Evolutionary conservation across 2,797 vertebrate species (phyloP), one percentile per base, ranked within the genome.

Genomic region (Cyprinella venusta): DNA sequence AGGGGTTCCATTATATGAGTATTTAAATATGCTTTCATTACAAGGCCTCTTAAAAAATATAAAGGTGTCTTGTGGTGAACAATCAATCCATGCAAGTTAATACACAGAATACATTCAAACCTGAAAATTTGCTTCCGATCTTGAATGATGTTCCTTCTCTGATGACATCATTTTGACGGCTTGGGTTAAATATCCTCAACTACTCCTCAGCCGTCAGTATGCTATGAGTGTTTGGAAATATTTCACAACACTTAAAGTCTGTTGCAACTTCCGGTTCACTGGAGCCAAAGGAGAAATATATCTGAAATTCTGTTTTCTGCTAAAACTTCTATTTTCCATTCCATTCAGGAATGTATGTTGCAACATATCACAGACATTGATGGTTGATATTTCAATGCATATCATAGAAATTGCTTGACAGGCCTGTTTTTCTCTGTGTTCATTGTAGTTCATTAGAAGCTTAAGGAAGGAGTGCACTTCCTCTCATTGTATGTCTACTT

Each of bases 1-100:
- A 19, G 50, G 59, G 50, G 64, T 26, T 81, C 65, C 16, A 40
- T 63, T 38, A 26, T 36, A 64, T 70, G 50, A 80, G 79, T 33
- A 21, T 18, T 71, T 71, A 13, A 26, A 61, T 45, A 50, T 45
- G 13, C 18, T 19, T 63, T 72, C 8, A 71, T 50, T 72, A 48
- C 38, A 38, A 24, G 40, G 56, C 54, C 30, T 15, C 0, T 61
- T 26, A 16, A 50, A 18, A 61, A 6, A 61, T 21, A 1, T 45
- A 45, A 45, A 45, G 45, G 45, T 15, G 45, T 15, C 13, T 15
- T 45, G 45, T 45, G 45, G 45, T 45, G 45, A 15, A 45, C 45
- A 45, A 45, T 45, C 15, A 13, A 15, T 45, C 45, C 1, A 0
- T 45, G 4, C 13, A 15, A 15, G 45, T 45, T 45, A 45, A 45